Conservation (phyloP, 1,140 invertebrate genomes). For the Trichomalopsis sarcophagae region DNA sequence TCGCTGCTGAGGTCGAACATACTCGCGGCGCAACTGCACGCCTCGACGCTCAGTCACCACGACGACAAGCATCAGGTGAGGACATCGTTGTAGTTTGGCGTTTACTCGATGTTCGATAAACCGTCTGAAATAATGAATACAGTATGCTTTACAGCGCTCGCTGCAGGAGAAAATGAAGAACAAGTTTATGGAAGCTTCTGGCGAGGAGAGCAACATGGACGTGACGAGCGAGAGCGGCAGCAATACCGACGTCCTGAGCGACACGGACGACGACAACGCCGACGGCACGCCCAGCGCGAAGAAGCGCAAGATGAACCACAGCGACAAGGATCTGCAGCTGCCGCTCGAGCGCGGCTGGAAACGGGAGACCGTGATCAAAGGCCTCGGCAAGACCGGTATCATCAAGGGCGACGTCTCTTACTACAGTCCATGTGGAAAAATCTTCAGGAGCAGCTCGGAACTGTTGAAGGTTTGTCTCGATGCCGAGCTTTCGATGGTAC, state of each 20-base stretch:
- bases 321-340: conserved; percentile 80
- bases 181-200: conserved; percentile 76
- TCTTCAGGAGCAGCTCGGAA: conserved; percentile 84
- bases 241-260: conserved; percentile 75
- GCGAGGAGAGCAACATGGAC: conserved; percentile 75
- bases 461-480: conserved; percentile 79
- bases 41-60: conserved; percentile 62
- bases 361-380: conserved; percentile 90
- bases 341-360: conserved; percentile 91
- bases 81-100: background rate
- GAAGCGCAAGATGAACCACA: conserved; percentile 71
- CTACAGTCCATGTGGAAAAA: conserved; percentile 89
- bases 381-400: conserved; percentile 86
- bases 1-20: conserved; percentile 79
- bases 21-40: conserved; percentile 76
- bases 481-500: background rate
- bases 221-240: conserved; percentile 73
- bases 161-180: conserved; percentile 79
- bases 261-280: conserved; percentile 75
- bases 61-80: conserved; percentile 75
- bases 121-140: background rate
- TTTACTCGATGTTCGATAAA: background rate
- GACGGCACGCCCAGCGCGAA: conserved; percentile 71
- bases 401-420: conserved; percentile 93
- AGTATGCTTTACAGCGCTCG: conserved; percentile 62